Percentiles rank a stretch among this genome's conserved stretches.
Evolutionary conservation across 2,113 vertebrate species (phyloP).

Genomic region (Nycticorax nycticorax): DNA sequence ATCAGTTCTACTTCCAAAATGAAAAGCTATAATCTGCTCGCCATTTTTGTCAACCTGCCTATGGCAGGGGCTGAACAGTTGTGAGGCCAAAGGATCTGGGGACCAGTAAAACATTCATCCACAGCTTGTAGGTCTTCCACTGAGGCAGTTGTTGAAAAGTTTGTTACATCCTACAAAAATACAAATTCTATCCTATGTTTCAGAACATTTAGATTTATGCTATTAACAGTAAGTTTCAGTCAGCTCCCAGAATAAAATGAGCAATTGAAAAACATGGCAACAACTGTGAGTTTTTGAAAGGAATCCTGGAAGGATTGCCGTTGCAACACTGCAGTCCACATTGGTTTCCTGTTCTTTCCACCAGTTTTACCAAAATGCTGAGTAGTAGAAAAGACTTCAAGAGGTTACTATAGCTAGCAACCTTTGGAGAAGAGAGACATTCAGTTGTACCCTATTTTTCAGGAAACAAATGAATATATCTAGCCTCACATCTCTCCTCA

Average conservation of each 20-base stretch:
- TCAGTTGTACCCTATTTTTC: neutral
- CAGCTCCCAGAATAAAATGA: neutral
- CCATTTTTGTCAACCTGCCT: neutral
- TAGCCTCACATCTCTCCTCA: neutral
- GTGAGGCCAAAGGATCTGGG: neutral
- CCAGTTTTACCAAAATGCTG: neutral
- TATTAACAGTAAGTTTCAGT: neutral
- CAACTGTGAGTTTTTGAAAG: neutral
- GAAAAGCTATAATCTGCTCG: neutral
- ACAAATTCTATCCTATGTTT: neutral
- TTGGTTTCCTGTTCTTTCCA: neutral
- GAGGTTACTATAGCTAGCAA: neutral
- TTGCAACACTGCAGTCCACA: neutral
- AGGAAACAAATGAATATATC: neutral
- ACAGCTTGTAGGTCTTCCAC: neutral
- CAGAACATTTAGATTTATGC: neutral
- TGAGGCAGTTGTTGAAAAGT: neutral
- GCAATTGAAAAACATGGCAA: neutral
- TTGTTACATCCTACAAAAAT: neutral
- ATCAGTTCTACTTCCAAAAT: neutral
- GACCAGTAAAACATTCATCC: neutral
- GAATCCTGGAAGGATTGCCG: neutral
- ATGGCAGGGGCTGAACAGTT: neutral
- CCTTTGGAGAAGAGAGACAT: neutral
- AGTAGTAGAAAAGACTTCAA: neutral